Base-by-base conservation (phyloP, 1,140 invertebrate genomes). In the Saccostrea echinata region DNA sequence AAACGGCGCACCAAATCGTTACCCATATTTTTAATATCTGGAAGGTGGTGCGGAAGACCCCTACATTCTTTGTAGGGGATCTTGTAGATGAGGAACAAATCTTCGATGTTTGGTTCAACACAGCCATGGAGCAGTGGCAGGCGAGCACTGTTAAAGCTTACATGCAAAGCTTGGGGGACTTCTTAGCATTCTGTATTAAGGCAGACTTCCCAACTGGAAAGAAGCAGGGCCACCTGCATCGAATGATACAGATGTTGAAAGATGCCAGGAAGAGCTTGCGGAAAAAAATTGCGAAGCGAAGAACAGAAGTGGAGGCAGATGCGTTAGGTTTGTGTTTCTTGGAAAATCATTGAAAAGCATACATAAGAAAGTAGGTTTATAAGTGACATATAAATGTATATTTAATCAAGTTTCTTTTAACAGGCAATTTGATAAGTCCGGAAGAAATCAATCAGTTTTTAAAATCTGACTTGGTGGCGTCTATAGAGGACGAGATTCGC, bases 381-480 rank as follows among this genome's bases (percentile, higher is more conserved):
- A 64, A 64, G 57, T 64, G 57, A 64, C 57, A 64, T 64, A 24
- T 21, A 64, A 64, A 64, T 64, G 57, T 64, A 64, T 64, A 64
- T 64, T 64, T 64, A 64, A 64, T n/a, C 57, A 64, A 24, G 57
- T 64, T 64, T 64, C 57, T n/a, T 64, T 64, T 64, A 64, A 64
- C 57, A 24, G 57, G 57, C 57, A 64, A 64, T 64, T 64, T 64
- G 57, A 64, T n/a, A 64, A 64, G 57, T 64, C 57, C 57, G 57
- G 57, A 64, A n/a, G 57, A 64, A 0, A 64, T 64, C 57, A 64
- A 64, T 64, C 2, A 64, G 18, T 64, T 64, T 64, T 64, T 64
- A 64, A 64, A 64, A 64, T 64, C 57, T 64, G 21, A 64, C 18
- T 64, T 64, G 0, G 57, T 64, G 57, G 57, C 57, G 21, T 24